Evolutionary conservation across 2,888 invertebrate species (phyloP).

Genomic region (Dermolepida albohirtum): DNA sequence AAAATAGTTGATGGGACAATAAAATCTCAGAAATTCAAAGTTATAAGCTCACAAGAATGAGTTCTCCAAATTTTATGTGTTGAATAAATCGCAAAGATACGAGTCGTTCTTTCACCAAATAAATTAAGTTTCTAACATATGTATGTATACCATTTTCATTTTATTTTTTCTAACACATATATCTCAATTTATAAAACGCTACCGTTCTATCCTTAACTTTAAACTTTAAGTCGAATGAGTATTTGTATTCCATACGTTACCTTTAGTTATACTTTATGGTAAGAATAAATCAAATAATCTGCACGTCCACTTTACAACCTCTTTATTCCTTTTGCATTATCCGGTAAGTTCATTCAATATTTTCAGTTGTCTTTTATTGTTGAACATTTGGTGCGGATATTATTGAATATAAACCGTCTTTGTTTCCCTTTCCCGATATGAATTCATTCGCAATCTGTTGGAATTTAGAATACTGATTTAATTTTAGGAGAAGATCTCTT

Average conservation of each 20-base stretch:
- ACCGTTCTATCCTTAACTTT: conserved; percentile 5
- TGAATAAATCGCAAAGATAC: conserved; percentile 11
- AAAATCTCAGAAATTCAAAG: conserved; percentile 11
- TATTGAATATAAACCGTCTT: conserved; percentile 14
- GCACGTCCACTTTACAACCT: conserved; percentile 32
- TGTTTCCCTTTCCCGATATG: too few species aligned
- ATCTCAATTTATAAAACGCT: conserved; percentile 23
- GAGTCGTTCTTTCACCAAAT: conserved; percentile 15
- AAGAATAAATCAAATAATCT: conserved; percentile 33
- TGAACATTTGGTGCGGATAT: conserved; percentile 1
- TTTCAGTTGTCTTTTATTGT: conserved; percentile 5
- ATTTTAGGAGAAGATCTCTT: too few species aligned
- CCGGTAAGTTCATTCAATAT: conserved; percentile 13
- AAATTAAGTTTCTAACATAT: conserved; percentile 29
- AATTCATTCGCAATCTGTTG: too few species aligned
- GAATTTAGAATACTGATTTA: too few species aligned
- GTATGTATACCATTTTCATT: not conserved
- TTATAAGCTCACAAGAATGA: conserved; percentile 8
- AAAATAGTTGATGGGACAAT: conserved; percentile 17
- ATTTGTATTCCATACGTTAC: conserved; percentile 26
- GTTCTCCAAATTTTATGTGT: conserved; percentile 20
- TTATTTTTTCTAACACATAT: conserved; percentile 17
- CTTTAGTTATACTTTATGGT: conserved; percentile 23
- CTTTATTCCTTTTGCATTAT: conserved; percentile 11
- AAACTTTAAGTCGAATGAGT: not conserved